These are phyloP conservation scores for Mesorhabditis belari DNA, from an alignment of 2,888 invertebrate genomes.

Conservation along the genomic window DNA sequence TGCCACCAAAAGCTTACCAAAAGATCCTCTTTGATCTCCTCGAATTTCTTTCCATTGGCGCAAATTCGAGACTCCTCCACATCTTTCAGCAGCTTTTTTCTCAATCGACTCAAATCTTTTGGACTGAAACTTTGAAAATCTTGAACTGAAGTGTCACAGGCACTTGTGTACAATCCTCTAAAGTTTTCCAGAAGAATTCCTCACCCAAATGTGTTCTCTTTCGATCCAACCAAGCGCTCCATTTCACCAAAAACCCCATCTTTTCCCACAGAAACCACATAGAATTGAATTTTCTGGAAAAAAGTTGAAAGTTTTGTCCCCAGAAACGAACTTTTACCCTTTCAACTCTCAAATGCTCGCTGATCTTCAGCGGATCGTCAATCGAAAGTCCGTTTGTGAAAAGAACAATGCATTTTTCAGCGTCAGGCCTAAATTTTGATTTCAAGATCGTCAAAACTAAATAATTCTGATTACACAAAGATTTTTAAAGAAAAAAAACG, in stretches of 20 bases:
- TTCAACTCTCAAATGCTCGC: constrained; percentile 30
- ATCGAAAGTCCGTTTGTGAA: constrained; percentile 50
- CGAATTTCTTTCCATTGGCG: background rate
- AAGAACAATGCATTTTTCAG: constrained; percentile 36
- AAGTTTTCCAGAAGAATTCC: constrained; percentile 1
- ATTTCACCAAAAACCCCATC: constrained; percentile 45
- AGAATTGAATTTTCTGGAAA: constrained; percentile 40
- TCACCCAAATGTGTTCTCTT: constrained; percentile 46
- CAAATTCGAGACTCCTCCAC: constrained; percentile 39
- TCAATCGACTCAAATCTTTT: constrained; percentile 29
- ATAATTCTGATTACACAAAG: constrained; percentile 9
- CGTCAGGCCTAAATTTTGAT: constrained; percentile 4
- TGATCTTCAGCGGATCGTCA: constrained; percentile 44
- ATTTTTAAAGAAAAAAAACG: background rate
- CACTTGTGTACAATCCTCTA: no score
- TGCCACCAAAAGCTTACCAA: background rate
- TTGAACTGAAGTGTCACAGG: background rate
- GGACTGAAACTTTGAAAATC: constrained; percentile 20
- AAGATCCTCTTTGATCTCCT: background rate
- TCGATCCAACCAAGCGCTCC: constrained; percentile 43
- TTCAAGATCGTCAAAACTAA: no score
- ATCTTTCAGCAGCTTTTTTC: constrained; percentile 31
- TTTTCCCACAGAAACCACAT: constrained; percentile 39
- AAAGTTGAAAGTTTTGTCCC: no score
- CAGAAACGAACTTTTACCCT: constrained; percentile 6